Percentiles rank a stretch among this genome's conserved stretches.
Conservation (phyloP, 2,113 vertebrate species). For the Rhipidura dahli region DNA sequence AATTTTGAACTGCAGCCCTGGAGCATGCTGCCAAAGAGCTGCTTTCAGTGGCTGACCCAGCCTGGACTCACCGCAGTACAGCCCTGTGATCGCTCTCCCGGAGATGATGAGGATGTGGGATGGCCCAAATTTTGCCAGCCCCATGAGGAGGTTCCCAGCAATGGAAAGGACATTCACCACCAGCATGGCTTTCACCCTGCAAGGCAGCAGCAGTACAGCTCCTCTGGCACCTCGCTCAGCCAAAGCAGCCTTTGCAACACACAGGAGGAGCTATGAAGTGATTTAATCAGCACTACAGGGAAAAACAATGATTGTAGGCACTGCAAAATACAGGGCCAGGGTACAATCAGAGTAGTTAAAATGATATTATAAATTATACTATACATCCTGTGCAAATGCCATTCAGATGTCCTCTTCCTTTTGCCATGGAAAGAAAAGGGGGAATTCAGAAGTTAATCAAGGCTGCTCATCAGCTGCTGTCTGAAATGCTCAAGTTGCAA, state of each 20-base stretch:
- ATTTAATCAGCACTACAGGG: neutral
- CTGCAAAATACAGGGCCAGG: neutral
- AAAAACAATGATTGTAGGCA: neutral
- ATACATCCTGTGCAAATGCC: neutral
- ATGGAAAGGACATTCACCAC: slow-evolving; percentile 85
- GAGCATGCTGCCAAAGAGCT: neutral
- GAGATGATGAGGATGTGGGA: slow-evolving; percentile 89
- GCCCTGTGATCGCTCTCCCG: slow-evolving; percentile 86
- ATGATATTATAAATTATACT: neutral
- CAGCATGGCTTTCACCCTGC: slow-evolving; percentile 91
- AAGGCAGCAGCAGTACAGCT: slow-evolving; percentile 44
- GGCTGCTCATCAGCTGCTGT: neutral
- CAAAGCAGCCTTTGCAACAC: neutral
- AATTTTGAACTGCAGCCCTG: neutral
- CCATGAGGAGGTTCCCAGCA: slow-evolving; percentile 87
- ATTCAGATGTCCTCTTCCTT: neutral
- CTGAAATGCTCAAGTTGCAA: neutral
- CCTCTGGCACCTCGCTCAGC: neutral
- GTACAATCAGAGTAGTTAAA: neutral
- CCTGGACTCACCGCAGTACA: slow-evolving; percentile 88
- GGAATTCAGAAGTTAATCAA: neutral
- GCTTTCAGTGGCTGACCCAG: neutral
- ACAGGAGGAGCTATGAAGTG: neutral
- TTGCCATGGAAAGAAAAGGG: neutral
- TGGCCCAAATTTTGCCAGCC: slow-evolving; percentile 81